These are phyloP conservation scores for Pteronotus mesoamericanus DNA, from an alignment of 2,797 vertebrate species.

Conservation along the genomic window DNA sequence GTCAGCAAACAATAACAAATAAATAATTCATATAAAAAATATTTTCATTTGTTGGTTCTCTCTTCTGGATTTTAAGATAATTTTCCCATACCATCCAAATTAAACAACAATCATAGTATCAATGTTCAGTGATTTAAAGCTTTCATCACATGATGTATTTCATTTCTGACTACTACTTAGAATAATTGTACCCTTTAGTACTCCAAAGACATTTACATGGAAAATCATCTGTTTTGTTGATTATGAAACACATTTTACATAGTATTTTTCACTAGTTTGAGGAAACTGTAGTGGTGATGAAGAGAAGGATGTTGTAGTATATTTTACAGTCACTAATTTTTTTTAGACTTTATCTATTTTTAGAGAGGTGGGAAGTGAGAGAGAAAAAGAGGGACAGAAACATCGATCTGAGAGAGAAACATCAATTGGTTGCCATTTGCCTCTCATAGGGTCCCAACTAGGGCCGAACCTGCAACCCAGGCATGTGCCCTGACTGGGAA, in stretches of 20 bases:
- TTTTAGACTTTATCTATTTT: not conserved
- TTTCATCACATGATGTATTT: not conserved
- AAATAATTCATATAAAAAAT: not conserved
- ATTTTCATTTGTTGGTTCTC: slow-evolving; percentile 14
- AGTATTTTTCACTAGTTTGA: not conserved
- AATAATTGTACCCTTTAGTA: not conserved
- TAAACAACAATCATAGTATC: not conserved
- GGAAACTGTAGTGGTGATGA: not conserved
- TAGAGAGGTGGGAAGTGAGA: not conserved
- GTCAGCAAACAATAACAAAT: not conserved
- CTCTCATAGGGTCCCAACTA: not conserved
- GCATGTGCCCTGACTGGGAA: not conserved
- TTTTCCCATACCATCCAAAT: not conserved
- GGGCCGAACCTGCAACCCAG: not conserved
- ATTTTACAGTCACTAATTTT: not conserved
- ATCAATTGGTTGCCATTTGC: not conserved
- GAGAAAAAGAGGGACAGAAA: not conserved
- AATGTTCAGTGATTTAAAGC: not conserved
- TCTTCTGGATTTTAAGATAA: not conserved
- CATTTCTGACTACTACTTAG: not conserved
- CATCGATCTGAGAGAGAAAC: not conserved
- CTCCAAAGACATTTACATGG: not conserved
- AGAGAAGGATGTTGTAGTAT: not conserved
- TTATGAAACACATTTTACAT: not conserved
- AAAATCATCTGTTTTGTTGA: not conserved